Evolutionary conservation across 2,797 vertebrate species (phyloP).

Genomic region (Acomys russatus): DNA sequence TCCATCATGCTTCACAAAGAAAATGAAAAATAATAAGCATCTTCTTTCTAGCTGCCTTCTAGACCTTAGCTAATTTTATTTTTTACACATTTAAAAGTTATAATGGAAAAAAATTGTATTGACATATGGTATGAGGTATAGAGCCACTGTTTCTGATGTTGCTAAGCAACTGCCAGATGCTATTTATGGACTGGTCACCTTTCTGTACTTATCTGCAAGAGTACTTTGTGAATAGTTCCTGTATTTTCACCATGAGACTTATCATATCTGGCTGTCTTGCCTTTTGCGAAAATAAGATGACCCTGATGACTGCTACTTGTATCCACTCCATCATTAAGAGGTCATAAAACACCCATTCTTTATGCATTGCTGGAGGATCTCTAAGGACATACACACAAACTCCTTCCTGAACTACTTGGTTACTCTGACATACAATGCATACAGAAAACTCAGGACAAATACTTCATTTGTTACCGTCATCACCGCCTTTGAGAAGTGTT

Average conservation of each 20-base stretch:
- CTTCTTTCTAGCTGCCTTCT: constrained; percentile 20
- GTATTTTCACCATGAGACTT: constrained; percentile 15
- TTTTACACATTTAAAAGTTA: constrained; percentile 55
- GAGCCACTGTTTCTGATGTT: constrained; percentile 22
- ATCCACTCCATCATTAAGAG: background rate
- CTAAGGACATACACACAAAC: constrained; percentile 24
- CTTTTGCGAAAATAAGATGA: constrained; percentile 46
- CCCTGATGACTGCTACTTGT: background rate
- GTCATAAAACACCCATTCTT: constrained; percentile 34
- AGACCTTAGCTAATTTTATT: background rate
- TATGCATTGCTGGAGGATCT: constrained; percentile 20
- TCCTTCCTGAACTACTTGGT: constrained; percentile 7
- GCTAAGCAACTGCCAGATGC: background rate
- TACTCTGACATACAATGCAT: constrained; percentile 7
- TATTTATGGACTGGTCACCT: background rate
- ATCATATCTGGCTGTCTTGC: constrained; percentile 9
- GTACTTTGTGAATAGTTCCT: background rate
- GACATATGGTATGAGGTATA: background rate
- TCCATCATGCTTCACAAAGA: constrained; percentile 9
- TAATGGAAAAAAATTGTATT: constrained; percentile 1
- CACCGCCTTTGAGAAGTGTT: constrained; percentile 36
- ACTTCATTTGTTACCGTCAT: background rate
- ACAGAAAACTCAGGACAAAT: constrained; percentile 33
- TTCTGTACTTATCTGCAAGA: background rate
- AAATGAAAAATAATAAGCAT: background rate